These are phyloP conservation scores for Danio choprae DNA, from an alignment of 2,797 vertebrate species.

Conservation along the genomic window DNA sequence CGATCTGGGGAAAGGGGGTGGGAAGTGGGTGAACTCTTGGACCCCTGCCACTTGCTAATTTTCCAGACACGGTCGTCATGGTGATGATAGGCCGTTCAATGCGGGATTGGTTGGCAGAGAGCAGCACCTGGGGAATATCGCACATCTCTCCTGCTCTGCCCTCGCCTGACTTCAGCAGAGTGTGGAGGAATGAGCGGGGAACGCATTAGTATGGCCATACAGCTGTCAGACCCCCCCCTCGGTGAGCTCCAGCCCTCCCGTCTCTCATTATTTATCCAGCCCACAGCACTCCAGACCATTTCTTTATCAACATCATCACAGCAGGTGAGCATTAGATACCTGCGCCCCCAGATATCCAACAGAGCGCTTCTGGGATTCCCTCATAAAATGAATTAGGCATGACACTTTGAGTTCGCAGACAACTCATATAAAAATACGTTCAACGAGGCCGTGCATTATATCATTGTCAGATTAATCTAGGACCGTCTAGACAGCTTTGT, in stretches of 20 bases:
- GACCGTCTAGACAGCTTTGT: conserved; percentile 15
- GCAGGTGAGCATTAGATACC: conserved; percentile 56
- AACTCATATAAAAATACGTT: conserved; percentile 26
- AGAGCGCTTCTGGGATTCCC: conserved; percentile 26
- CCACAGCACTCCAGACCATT: conserved; percentile 57
- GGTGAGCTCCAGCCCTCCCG: conserved; percentile 24
- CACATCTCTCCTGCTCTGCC: conserved; percentile 38
- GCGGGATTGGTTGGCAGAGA: conserved; percentile 59
- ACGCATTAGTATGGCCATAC: conserved; percentile 39
- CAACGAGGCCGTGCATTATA: conserved; percentile 3
- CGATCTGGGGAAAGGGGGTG: conserved; percentile 65
- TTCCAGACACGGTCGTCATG: conserved; percentile 78
- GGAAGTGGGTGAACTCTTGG: conserved; percentile 74
- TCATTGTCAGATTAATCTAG: conserved; percentile 31
- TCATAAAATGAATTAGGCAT: conserved; percentile 38
- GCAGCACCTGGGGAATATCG: conserved; percentile 75
- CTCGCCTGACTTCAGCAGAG: conserved; percentile 43
- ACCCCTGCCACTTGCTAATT: conserved; percentile 69
- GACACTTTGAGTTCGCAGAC: conserved; percentile 21
- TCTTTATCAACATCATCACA: conserved; percentile 72
- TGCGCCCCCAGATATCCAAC: conserved; percentile 61
- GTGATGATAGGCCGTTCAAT: conserved; percentile 71
- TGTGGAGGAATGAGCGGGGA: conserved; percentile 51
- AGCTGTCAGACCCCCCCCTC: conserved; percentile 49
- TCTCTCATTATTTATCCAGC: conserved; percentile 62